Evolutionary conservation across 2,113 vertebrate species (phyloP), one percentile per base, ranked within the genome.

Genomic region (Strigops habroptila): DNA sequence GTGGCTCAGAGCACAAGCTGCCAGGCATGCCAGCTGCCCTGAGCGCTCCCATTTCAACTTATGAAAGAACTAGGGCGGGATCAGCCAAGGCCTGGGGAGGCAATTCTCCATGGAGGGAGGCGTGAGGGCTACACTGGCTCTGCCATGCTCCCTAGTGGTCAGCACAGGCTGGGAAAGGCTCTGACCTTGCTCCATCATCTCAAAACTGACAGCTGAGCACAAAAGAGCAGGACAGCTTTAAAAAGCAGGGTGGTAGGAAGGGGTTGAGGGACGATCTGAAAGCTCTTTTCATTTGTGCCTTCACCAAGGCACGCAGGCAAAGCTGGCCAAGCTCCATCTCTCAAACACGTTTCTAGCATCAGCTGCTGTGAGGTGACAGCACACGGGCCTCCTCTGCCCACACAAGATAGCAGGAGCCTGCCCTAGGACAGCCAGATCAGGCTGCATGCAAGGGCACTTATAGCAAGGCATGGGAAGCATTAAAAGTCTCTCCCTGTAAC

Each of bases 81-180:
- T 79, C 91, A 94, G 43, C 71, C 63, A 69, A 82, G 70, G 70
- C 71, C 24, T 1, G 64, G 51, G 74, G 52, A 81, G 30, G 31
- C 48, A 90, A 44, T 62, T 76, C n/a, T 64, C n/a, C 74, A 35
- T 1, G 14, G 68, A 63, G 52, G 41, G 83, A 86, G 77, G 70
- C 4, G 33, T 60, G 73, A 25, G 63, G 4, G 63, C 82, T 37
- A 57, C 2, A 11, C 71, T 71, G 92, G 95, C 95, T 97, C 97
- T 97, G 90, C 85, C 90, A 24, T 63, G 97, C 97, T 97, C 95
- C 94, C 97, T 97, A 82, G 97, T 88, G 97, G 96, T 95, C 83
- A 86, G 39, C 88, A 67, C 19, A 62, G 37, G 60, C 31, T 30
- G 41, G 55, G 19, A 51, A 75, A 64, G 24, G 48, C 52, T 78